Base-by-base conservation (phyloP, 2,113 vertebrate genomes). In the Campylorhamphus procurvoides region DNA sequence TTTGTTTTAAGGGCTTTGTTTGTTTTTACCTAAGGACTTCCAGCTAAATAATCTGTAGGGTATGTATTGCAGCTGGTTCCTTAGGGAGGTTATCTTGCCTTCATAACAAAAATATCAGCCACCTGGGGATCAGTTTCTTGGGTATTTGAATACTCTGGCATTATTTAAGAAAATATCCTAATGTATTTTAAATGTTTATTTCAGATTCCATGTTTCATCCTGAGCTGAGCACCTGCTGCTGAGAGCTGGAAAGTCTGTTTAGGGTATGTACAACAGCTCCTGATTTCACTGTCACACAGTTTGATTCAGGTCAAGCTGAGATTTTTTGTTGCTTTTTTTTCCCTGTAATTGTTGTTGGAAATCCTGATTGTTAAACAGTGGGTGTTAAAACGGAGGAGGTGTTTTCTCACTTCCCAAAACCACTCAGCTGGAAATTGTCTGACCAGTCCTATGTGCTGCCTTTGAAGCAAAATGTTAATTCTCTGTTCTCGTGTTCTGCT, bases 171-270 rank as follows among this genome's bases (percentile, higher is more conserved):
- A 84, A 90, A 69, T 12, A 71, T 9, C 27, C 63, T 91, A 29
- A 95, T 78, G 9, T 39, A 50, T 80, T 91, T 9, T 66, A 31
- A 92, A 89, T 81, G n/a, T 93, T 92, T 44, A 12, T 97, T 97
- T 75, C 96, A 97, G 97, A 59, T 94, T 96, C 90, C 60, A 94
- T 95, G 93, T 86, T 93, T 84, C 83, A 29, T 77, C 72, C 76
- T 59, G 27, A 33, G 2, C 62, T 44, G 83, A 82, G n/a, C 84
- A 76, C n/a, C 72, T 81, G 63, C 87, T 94, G 66, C 91, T 95
- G 90, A 96, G 94, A 96, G 74, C 96, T 97, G 96, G 94, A 96
- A 96, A 87, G 74, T 77, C 89, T 67, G 42, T 64, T 60, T 92
- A 84, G 93, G 96, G 97, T 97, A 93, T 5, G 84, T 93, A 46